Conservation (phyloP, 1,140 invertebrate species). For the Pseudomyrmex sp. region DNA sequence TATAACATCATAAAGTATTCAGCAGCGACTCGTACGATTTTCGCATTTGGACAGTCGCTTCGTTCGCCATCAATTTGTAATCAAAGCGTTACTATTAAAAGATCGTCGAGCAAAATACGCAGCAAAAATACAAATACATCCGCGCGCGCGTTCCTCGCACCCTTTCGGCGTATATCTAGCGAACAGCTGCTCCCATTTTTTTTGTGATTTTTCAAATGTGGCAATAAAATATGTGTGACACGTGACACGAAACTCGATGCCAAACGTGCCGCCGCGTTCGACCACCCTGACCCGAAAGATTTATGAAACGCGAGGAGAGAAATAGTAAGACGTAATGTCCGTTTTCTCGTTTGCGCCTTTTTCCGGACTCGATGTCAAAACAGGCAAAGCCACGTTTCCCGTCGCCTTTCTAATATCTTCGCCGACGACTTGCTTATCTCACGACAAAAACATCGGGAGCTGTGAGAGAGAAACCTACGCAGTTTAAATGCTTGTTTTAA, state of each 20-base stretch:
- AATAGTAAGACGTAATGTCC: conserved; percentile 63
- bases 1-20: conserved; percentile 62
- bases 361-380: conserved; percentile 55
- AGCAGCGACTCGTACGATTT: conserved; percentile 59
- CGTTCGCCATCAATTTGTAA: conserved; percentile 60
- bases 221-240: conserved; percentile 75
- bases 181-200: conserved; percentile 71
- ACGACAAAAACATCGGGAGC: not conserved
- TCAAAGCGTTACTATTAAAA: conserved; percentile 62
- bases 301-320: conserved; percentile 76
- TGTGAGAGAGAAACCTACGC: not conserved
- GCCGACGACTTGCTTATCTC: too few relatives aligned
- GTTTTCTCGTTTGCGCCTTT: conserved; percentile 35
- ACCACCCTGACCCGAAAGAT: conserved; percentile 73
- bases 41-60: conserved; percentile 57
- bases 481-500: not conserved
- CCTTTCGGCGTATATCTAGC: conserved; percentile 52
- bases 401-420: not conserved
- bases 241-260: conserved; percentile 76
- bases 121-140: conserved; percentile 42
- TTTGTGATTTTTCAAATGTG: conserved; percentile 55
- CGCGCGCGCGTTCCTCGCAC: conserved; percentile 44
- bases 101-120: conserved; percentile 45
- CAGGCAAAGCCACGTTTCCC: conserved; percentile 29
- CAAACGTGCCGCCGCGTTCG: conserved; percentile 55